phyloP scores from a whole-genome alignment of 2,113 vertebrate species.

The Sinocyclocheilus anshuiensis region DNA sequence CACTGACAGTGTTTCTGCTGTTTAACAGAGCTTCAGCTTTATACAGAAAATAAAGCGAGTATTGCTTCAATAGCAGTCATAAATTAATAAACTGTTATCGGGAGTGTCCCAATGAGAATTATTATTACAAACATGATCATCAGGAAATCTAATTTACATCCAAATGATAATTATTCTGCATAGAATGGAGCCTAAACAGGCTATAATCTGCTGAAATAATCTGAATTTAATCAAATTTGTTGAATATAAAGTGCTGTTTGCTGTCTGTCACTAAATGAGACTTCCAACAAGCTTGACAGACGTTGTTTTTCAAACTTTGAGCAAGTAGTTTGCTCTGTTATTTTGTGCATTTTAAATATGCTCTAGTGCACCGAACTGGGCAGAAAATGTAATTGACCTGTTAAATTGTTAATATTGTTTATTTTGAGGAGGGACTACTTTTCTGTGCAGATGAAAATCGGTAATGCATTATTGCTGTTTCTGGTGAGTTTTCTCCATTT shows the following conservation, averaged over 20 bases:
- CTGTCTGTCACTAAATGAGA: conserved; percentile 4
- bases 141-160: conserved; percentile 5
- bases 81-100: background rate
- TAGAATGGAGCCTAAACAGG: background rate
- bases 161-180: background rate
- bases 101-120: background rate
- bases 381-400: background rate
- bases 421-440: background rate
- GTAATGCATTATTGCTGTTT: background rate
- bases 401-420: background rate
- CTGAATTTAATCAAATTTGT: conserved; percentile 5
- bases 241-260: conserved; percentile 10
- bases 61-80: background rate
- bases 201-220: background rate
- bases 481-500: background rate
- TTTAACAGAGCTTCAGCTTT: background rate
- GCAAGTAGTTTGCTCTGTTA: background rate
- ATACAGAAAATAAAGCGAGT: background rate
- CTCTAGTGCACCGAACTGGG: background rate
- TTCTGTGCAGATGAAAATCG: background rate
- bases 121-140: conserved; percentile 12
- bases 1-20: background rate
- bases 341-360: background rate
- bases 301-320: background rate
- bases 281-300: background rate